A percentile compares a stretch with the other conserved stretches of the same genome.
Conservation (phyloP, 1,140 invertebrate species). For the Drosophila sucinea region DNA sequence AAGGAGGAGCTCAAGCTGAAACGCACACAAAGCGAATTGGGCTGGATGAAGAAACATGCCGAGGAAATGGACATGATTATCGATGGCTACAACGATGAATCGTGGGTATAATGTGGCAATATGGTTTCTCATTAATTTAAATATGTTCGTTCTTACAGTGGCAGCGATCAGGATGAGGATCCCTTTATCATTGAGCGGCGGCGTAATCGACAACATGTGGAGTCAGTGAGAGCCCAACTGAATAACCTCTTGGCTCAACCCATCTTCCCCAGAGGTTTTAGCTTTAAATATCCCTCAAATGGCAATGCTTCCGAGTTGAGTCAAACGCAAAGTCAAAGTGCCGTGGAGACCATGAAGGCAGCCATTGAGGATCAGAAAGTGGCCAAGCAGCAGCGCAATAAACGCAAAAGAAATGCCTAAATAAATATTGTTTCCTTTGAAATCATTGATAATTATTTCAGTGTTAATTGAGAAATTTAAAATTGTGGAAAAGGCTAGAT, state of each 20-base stretch:
- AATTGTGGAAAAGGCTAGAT: no score
- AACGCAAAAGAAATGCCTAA: constrained; percentile 68
- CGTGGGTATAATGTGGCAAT: constrained; percentile 33
- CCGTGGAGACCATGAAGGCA: constrained; percentile 79
- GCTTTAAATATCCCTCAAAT: constrained; percentile 85
- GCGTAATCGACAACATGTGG: constrained; percentile 81
- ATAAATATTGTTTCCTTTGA: neutral
- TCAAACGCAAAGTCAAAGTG: constrained; percentile 58
- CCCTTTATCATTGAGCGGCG: constrained; percentile 71
- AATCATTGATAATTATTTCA: no score
- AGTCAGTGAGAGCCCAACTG: constrained; percentile 86
- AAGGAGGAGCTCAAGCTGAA: constrained; percentile 88
- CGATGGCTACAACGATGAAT: constrained; percentile 86
- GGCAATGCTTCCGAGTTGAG: constrained; percentile 40
- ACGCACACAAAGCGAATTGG: constrained; percentile 88
- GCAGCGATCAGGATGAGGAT: constrained; percentile 79
- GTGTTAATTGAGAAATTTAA: no score
- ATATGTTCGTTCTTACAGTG: constrained; percentile 30
- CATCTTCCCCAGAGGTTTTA: constrained; percentile 88
- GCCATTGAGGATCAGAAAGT: constrained; percentile 76
- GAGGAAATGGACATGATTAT: constrained; percentile 94
- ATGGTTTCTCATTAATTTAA: neutral
- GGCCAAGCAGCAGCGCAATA: constrained; percentile 73
- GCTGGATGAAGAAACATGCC: constrained; percentile 91
- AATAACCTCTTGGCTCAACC: constrained; percentile 85